These are phyloP conservation scores for Melieria picta DNA, from an alignment of 2,888 invertebrate species.

Conservation along the genomic window DNA sequence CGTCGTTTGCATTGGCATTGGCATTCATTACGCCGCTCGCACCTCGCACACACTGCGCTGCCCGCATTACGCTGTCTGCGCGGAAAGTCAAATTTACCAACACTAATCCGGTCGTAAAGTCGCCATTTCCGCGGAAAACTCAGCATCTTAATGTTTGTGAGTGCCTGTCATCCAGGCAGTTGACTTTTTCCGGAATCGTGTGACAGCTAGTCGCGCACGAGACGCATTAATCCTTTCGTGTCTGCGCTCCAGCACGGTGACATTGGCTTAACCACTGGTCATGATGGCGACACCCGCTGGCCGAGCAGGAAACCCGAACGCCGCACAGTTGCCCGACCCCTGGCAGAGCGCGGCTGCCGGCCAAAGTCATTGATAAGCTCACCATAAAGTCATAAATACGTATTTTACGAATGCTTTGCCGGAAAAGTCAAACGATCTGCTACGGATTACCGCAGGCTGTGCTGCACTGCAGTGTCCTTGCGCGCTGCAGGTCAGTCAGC, in stretches of 20 bases:
- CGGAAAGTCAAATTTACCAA: too few species aligned
- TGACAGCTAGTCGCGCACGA: too few species aligned
- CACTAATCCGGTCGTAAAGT: too few species aligned
- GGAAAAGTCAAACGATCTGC: conserved; percentile 61
- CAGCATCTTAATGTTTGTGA: too few species aligned
- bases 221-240: conserved; percentile 2
- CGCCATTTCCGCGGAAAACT: too few species aligned
- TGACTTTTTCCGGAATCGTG: too few species aligned
- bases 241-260: neutral
- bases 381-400: conserved; percentile 8
- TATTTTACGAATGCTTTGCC: conserved; percentile 57
- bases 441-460: conserved; percentile 18
- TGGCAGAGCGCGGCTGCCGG: neutral
- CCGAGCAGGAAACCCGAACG: conserved; percentile 9
- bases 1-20: too few species aligned
- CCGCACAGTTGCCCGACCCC: neutral
- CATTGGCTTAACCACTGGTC: conserved; percentile 53
- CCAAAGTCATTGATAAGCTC: conserved; percentile 23
- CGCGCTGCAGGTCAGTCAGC: too few species aligned
- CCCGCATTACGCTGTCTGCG: too few species aligned
- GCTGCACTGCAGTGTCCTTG: neutral
- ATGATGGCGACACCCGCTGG: conserved; percentile 37
- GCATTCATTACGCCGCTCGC: too few species aligned
- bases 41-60: too few species aligned
- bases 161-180: too few species aligned